Percentiles rank a stretch among this genome's conserved stretches.
These are phyloP conservation scores for Siniperca scherzeri DNA, from an alignment of 2,797 vertebrate species.

Conservation along the genomic window DNA sequence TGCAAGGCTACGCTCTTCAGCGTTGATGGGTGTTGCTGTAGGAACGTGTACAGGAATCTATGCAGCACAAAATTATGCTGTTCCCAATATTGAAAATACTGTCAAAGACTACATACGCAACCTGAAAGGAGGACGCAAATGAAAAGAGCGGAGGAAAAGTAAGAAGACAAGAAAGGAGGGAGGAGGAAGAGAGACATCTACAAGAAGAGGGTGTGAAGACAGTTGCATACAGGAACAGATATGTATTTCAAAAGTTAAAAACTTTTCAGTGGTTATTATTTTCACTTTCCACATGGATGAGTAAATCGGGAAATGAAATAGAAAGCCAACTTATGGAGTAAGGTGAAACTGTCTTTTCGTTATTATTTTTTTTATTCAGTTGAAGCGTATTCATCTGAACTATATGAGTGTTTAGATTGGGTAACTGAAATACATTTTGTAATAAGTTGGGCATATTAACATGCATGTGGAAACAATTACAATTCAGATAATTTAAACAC, in stretches of 20 bases:
- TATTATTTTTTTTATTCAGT: neutral
- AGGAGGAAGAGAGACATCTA: neutral
- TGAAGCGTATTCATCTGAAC: neutral
- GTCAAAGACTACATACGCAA: constrained; percentile 88
- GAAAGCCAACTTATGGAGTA: neutral
- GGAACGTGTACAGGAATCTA: constrained; percentile 94
- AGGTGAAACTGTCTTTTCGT: neutral
- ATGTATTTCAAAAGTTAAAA: neutral
- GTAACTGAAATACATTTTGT: neutral
- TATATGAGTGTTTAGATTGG: neutral
- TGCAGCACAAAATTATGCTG: constrained; percentile 88
- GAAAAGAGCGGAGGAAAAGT: constrained; percentile 4
- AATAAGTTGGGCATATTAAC: neutral
- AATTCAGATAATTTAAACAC: neutral
- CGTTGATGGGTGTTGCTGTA: constrained; percentile 90
- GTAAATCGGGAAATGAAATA: neutral
- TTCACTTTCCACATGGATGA: constrained; percentile 3
- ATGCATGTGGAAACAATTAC: neutral
- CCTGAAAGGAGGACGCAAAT: constrained; percentile 71
- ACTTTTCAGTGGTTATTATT: neutral
- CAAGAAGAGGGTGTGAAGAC: neutral
- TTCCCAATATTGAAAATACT: constrained; percentile 92
- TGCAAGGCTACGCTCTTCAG: constrained; percentile 91
- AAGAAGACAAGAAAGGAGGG: neutral
- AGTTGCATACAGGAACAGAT: constrained; percentile 42